phyloP scores from a whole-genome alignment of 1,140 invertebrate genomes.

The Temnothorax curvispinosus region DNA sequence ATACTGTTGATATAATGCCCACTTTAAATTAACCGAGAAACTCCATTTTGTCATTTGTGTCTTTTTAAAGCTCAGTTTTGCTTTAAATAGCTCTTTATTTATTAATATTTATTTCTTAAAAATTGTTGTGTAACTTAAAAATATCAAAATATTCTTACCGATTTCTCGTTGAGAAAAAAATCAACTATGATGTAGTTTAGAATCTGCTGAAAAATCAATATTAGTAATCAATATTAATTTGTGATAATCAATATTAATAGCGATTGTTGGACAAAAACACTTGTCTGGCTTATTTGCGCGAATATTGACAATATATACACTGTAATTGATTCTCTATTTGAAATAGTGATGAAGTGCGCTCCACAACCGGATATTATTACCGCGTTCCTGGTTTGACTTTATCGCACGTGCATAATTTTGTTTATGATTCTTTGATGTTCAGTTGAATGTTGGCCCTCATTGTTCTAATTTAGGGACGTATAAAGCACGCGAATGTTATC shows the following conservation, averaged over 20 bases:
- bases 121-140: not conserved
- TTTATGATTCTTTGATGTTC: constrained; percentile 1
- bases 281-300: not conserved
- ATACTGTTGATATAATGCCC: not conserved
- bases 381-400: not conserved
- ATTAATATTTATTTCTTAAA: not conserved
- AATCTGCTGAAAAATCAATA: not conserved
- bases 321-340: constrained; percentile 28
- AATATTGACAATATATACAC: not conserved
- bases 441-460: not conserved
- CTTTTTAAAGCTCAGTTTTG: not conserved
- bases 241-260: not conserved
- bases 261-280: not conserved
- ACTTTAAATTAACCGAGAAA: not conserved
- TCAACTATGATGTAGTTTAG: not conserved
- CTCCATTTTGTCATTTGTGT: not conserved
- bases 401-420: not conserved
- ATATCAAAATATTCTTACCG: not conserved
- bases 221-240: not conserved
- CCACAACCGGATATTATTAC: not conserved
- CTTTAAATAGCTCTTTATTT: not conserved
- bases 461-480: not conserved
- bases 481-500: not conserved
- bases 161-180: not conserved
- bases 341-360: not conserved